Percentiles rank a stretch among this genome's conserved stretches.
Conservation (phyloP, 2,888 invertebrate genomes). For the Glaucopsyche alexis region DNA sequence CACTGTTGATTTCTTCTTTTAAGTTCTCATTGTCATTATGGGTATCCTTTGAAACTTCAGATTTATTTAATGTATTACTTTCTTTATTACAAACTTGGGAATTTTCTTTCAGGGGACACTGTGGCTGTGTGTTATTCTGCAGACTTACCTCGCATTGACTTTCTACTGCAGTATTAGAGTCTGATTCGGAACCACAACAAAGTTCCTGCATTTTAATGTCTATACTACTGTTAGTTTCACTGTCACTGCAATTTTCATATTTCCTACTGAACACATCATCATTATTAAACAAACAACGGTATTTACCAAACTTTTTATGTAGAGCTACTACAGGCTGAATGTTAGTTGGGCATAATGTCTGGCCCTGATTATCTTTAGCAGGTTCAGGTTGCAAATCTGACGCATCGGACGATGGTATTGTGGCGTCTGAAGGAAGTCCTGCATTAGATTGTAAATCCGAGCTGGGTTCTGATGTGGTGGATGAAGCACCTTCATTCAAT, state of each 20-base stretch:
- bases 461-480: slow-evolving; percentile 46
- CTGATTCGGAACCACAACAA: slow-evolving; percentile 73
- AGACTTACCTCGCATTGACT: slow-evolving; percentile 63
- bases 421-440: slow-evolving; percentile 41
- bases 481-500: slow-evolving; percentile 50
- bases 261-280: slow-evolving; percentile 61
- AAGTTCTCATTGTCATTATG: slow-evolving; percentile 15
- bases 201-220: slow-evolving; percentile 69
- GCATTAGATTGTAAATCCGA: slow-evolving; percentile 40
- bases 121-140: slow-evolving; percentile 45
- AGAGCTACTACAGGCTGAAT: slow-evolving; percentile 57
- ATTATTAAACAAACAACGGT: slow-evolving; percentile 71
- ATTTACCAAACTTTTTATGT: slow-evolving; percentile 81
- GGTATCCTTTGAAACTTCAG: neutral
- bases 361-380: slow-evolving; percentile 47
- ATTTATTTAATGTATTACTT: neutral
- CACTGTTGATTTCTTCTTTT: slow-evolving; percentile 26
- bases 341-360: slow-evolving; percentile 35
- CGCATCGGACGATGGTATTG: slow-evolving; percentile 37
- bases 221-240: slow-evolving; percentile 74
- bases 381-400: slow-evolving; percentile 43
- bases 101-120: neutral
- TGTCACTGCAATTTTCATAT: slow-evolving; percentile 71
- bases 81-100: slow-evolving; percentile 3
- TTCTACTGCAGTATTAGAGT: slow-evolving; percentile 67